These are phyloP conservation scores for Heliconius himera DNA, from an alignment of 1,140 invertebrate genomes.

Conservation along the genomic window DNA sequence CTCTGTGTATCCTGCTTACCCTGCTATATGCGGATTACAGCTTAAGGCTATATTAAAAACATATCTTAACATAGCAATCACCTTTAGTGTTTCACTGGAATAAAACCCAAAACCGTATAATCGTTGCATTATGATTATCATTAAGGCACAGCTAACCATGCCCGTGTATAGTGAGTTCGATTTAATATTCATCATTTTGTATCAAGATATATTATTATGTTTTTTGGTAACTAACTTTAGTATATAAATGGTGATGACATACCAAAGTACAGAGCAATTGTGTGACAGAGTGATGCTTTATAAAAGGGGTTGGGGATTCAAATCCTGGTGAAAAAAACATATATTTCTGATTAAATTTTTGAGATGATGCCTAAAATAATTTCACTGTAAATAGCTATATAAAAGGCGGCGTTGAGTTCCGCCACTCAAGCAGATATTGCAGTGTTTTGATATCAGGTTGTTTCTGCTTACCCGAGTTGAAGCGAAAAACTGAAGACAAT, in stretches of 20 bases:
- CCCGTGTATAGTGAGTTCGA: constrained; percentile 36
- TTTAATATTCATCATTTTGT: constrained; percentile 66
- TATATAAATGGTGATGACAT: constrained; percentile 15
- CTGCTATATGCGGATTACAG: too few relatives aligned
- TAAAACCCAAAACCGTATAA: constrained; percentile 45
- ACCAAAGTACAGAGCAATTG: constrained; percentile 28
- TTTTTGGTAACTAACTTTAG: constrained; percentile 22
- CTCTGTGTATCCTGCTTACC: too few relatives aligned
- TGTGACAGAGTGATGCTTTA: neutral
- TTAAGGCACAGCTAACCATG: constrained; percentile 55
- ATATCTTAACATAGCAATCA: constrained; percentile 11
- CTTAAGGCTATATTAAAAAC: neutral
- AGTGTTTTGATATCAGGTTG: too few relatives aligned
- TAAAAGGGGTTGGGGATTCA: neutral
- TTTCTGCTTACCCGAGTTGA: too few relatives aligned
- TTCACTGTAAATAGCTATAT: too few relatives aligned
- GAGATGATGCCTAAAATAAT: too few relatives aligned
- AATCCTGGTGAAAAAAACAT: too few relatives aligned
- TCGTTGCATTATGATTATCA: constrained; percentile 51
- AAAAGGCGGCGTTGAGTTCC: too few relatives aligned
- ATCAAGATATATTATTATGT: constrained; percentile 37
- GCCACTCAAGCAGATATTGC: too few relatives aligned
- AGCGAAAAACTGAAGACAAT: too few relatives aligned
- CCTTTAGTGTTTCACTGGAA: constrained; percentile 5
- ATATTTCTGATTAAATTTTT: too few relatives aligned